phyloP scores from a whole-genome alignment of 2,113 vertebrate species.

The Melospiza georgiana region DNA sequence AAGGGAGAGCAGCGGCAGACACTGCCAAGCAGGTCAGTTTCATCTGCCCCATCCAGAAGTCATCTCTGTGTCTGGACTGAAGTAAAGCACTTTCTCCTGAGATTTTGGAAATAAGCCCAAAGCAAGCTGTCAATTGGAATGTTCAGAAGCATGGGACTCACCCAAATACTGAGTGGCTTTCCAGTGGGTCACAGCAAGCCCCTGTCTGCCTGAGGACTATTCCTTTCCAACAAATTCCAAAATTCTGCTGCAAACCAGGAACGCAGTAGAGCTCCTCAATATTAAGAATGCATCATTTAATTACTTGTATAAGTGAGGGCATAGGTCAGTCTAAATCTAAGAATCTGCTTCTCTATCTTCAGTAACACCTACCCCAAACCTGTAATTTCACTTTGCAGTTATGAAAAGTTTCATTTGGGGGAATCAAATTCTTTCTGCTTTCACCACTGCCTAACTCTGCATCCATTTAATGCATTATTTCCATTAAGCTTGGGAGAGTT shows the following conservation, averaged over 20 bases:
- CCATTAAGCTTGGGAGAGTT: neutral
- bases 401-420: neutral
- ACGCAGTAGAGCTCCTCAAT: neutral
- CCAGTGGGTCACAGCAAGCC: neutral
- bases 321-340: neutral
- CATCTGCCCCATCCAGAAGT: neutral
- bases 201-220: neutral
- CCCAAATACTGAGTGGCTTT: neutral
- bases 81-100: neutral
- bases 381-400: constrained; percentile 1
- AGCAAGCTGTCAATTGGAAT: neutral
- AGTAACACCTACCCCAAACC: neutral
- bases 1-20: neutral
- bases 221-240: neutral
- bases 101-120: neutral
- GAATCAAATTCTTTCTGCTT: neutral
- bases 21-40: neutral
- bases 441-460: neutral
- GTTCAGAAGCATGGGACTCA: neutral
- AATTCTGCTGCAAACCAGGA: neutral
- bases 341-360: neutral
- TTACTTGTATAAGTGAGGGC: neutral
- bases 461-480: neutral
- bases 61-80: neutral
- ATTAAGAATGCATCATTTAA: neutral